phyloP scores from a whole-genome alignment of 2,797 vertebrate species.

The Cirrhinus molitorella region DNA sequence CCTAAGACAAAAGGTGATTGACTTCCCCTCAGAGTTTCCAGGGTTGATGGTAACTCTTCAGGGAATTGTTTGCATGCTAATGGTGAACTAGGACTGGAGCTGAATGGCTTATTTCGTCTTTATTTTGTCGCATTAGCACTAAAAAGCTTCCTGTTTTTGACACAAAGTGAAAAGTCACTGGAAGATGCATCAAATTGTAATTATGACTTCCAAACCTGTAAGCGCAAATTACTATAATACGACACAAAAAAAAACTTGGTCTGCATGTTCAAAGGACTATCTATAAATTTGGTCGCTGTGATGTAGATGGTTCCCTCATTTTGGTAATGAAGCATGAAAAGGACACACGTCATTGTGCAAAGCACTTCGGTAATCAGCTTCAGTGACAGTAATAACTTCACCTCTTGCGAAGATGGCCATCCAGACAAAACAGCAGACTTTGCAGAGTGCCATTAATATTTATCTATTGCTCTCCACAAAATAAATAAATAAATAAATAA shows the following conservation, averaged over 20 bases:
- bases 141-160: not conserved
- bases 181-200: not conserved
- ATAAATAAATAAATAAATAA: not conserved
- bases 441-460: not conserved
- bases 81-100: not conserved
- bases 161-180: not conserved
- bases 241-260: not conserved
- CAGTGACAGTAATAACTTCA: not conserved
- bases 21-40: not conserved
- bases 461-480: not conserved
- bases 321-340: not conserved
- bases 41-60: conserved; percentile 7
- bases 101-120: conserved; percentile 2
- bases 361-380: not conserved
- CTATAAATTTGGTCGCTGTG: not conserved
- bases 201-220: not conserved
- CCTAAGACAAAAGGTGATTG: conserved; percentile 32
- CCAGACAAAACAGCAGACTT: not conserved
- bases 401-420: not conserved
- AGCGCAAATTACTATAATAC: not conserved
- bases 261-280: not conserved
- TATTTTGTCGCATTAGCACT: not conserved
- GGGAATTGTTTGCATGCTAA: conserved; percentile 21
- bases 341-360: not conserved
- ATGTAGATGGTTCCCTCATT: not conserved